Evolutionary conservation across 2,113 vertebrate species (phyloP).

Genomic region (Falcunculus frontatus): DNA sequence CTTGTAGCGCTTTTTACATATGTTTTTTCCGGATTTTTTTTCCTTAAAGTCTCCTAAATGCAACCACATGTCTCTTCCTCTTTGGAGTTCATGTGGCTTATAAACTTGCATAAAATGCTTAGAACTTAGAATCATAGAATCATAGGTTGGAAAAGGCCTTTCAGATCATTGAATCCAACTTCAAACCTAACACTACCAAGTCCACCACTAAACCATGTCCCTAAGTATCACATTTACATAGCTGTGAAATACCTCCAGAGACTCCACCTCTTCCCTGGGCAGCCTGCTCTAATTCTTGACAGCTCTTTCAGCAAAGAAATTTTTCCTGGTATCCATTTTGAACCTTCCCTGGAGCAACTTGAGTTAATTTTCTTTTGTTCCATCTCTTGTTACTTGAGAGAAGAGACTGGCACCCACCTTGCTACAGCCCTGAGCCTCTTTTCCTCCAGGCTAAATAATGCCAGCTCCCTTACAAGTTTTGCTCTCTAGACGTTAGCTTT

Average conservation of each 20-base stretch:
- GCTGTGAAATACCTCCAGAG: neutral
- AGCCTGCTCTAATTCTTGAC: neutral
- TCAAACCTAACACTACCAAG: too few relatives aligned
- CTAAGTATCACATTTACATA: neutral
- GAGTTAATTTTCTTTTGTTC: neutral
- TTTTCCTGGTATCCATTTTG: neutral
- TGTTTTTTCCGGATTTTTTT: neutral
- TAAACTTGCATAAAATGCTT: neutral
- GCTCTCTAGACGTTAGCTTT: neutral
- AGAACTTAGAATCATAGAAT: neutral
- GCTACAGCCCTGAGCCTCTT: neutral
- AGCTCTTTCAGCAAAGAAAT: neutral
- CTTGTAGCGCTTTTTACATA: neutral
- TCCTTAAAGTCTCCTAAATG: neutral
- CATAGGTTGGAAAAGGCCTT: neutral
- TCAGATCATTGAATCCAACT: neutral
- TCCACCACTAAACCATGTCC: neutral
- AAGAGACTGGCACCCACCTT: neutral
- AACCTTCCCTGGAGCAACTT: neutral
- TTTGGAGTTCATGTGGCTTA: neutral
- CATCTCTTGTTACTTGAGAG: accelerated
- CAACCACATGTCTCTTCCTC: neutral
- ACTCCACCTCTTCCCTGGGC: neutral
- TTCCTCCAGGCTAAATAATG: neutral
- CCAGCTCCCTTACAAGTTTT: neutral